Conservation (phyloP, 2,113 vertebrate genomes). For the Callaeas wilsoni region DNA sequence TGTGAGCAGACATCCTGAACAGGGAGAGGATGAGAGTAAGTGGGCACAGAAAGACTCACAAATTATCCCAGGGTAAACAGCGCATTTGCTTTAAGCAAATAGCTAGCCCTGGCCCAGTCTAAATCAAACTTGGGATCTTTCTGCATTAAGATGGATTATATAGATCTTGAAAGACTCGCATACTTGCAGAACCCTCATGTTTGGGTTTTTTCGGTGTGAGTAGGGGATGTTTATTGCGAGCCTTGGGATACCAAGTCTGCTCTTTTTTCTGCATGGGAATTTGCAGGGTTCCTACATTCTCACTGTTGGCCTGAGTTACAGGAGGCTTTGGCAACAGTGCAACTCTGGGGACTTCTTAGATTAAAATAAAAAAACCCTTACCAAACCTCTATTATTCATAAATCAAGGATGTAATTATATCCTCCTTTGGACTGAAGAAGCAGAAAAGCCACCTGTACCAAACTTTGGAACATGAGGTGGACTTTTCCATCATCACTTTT, state of each 20-base stretch:
- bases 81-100: not conserved
- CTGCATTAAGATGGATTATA: not conserved
- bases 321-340: not conserved
- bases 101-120: not conserved
- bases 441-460: not conserved
- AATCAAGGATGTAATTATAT: not conserved
- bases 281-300: not conserved
- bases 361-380: not conserved
- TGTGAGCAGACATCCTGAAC: not conserved
- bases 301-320: not conserved
- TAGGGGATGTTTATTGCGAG: not conserved
- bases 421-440: not conserved
- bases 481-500: not conserved
- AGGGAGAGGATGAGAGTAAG: not conserved
- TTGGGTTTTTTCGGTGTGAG: not conserved
- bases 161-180: not conserved
- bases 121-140: not conserved
- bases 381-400: not conserved
- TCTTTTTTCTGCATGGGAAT: not conserved
- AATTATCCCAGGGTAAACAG: not conserved
- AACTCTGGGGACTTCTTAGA: not conserved
- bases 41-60: not conserved
- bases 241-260: not conserved
- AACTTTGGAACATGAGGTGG: not conserved
- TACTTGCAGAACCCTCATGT: fast-evolving